These are phyloP conservation scores for Anisognathus igniventris DNA, from an alignment of 2,797 vertebrate species.

Conservation along the genomic window DNA sequence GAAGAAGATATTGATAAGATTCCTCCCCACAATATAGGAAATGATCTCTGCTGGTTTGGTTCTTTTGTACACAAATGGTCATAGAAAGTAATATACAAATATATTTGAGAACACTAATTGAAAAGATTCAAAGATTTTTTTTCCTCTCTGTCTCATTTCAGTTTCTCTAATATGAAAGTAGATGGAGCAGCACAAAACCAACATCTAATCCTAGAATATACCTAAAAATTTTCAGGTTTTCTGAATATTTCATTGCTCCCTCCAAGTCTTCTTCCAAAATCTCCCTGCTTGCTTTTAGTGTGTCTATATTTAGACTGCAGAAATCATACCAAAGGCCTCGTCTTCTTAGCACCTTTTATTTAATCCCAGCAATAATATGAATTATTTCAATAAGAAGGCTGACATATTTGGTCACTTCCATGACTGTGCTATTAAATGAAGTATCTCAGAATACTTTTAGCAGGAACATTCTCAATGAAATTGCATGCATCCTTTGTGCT, in stretches of 20 bases:
- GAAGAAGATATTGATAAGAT: not conserved
- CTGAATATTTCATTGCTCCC: not conserved
- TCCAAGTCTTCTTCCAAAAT: not conserved
- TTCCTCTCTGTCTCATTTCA: not conserved
- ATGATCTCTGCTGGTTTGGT: rapidly evolving
- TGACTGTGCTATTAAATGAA: not conserved
- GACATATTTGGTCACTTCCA: not conserved
- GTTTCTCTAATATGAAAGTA: not conserved
- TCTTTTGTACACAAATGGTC: not conserved
- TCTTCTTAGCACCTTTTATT: not conserved
- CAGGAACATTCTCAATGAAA: not conserved
- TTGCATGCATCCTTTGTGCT: not conserved
- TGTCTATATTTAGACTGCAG: not conserved
- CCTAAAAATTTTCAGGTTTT: constrained; percentile 1
- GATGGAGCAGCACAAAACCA: constrained; percentile 12
- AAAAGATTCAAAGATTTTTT: not conserved
- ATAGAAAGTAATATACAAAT: not conserved
- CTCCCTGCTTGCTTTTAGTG: not conserved
- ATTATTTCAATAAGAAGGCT: not conserved
- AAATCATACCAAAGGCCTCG: not conserved
- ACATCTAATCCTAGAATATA: constrained; percentile 23
- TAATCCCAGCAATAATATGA: not conserved
- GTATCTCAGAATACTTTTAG: not conserved
- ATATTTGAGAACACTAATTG: not conserved
- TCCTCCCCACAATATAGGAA: not conserved